A percentile compares a stretch with the other conserved stretches of the same genome.
Evolutionary conservation across 37 sponge, comb jelly and placozoan genomes (phyloP).

Genomic region (Petrosia ficiformis): DNA sequence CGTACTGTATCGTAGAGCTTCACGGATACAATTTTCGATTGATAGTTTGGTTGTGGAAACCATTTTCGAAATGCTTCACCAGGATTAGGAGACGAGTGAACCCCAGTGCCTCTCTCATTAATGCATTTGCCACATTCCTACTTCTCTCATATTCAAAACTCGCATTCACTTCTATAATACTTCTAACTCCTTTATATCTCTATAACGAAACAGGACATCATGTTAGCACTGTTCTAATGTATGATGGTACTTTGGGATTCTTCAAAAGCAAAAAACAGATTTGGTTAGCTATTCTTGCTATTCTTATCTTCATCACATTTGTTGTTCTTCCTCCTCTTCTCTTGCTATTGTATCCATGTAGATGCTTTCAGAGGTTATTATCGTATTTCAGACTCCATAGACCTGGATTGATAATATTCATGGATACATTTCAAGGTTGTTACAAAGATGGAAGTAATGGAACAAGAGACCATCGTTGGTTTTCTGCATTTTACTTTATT

Average conservation of each 20-base stretch:
- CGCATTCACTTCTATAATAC: neutral
- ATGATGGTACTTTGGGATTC: neutral
- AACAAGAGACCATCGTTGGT: neutral
- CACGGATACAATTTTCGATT: neutral
- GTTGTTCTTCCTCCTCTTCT: slow-evolving; percentile 14
- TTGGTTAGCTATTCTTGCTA: neutral
- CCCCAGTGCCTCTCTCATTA: neutral
- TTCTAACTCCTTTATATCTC: neutral
- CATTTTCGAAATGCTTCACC: neutral
- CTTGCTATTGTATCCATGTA: slow-evolving; percentile 15
- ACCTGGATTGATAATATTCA: neutral
- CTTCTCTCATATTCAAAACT: neutral
- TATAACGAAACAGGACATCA: neutral
- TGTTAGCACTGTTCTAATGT: neutral
- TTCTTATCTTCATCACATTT: neutral
- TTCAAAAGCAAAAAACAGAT: neutral
- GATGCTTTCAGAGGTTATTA: neutral
- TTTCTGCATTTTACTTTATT: neutral
- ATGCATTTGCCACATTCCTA: slow-evolving; percentile 11
- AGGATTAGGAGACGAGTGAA: neutral
- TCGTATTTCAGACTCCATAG: neutral
- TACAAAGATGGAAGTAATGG: neutral
- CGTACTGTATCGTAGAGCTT: neutral
- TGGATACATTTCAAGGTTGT: slow-evolving; percentile 4
- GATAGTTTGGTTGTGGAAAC: slow-evolving; percentile 6